These are phyloP conservation scores for Hydrozoanthus tunicans DNA, from an alignment of 64 coral and sea anemone species.

Conservation along the genomic window DNA sequence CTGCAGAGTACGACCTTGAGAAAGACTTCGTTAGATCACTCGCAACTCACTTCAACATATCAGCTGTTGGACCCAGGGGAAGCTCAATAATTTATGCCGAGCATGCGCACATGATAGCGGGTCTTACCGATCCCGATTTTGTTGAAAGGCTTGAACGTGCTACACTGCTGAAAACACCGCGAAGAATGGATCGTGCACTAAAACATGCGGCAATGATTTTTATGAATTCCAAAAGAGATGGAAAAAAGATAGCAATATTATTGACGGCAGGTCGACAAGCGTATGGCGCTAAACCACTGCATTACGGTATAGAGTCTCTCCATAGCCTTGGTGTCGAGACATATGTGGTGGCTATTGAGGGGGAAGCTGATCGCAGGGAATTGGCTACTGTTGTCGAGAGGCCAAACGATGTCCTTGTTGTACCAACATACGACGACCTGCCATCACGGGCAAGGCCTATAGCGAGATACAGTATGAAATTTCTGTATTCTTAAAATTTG, in stretches of 20 bases:
- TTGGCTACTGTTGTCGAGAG: conserved; percentile 58
- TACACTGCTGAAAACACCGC: conserved; percentile 27
- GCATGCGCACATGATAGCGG: conserved; percentile 32
- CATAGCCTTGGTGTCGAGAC: conserved; percentile 48
- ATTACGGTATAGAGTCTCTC: conserved; percentile 11
- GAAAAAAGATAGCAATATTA: conserved; percentile 68
- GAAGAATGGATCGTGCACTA: conserved; percentile 73
- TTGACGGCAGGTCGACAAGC: conserved; percentile 64
- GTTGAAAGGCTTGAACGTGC: conserved; percentile 35
- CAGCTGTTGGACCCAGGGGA: conserved; percentile 16
- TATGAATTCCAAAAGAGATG: conserved; percentile 30
- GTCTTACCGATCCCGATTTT: conserved; percentile 37
- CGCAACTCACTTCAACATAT: conserved; percentile 40
- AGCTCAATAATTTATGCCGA: conserved; percentile 43
- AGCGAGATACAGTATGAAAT: conserved; percentile 55
- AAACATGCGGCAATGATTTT: conserved; percentile 53
- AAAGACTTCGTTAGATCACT: conserved; percentile 49
- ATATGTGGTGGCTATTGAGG: conserved; percentile 66
- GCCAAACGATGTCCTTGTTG: conserved; percentile 42
- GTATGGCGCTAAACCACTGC: conserved; percentile 16
- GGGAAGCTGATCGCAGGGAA: conserved; percentile 47
- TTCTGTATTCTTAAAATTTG: neutral
- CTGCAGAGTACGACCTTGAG: conserved; percentile 36
- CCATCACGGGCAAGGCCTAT: conserved; percentile 53
- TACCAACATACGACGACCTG: conserved; percentile 54